Conservation (phyloP, 2,888 invertebrate species). For the Hesperia comma region DNA sequence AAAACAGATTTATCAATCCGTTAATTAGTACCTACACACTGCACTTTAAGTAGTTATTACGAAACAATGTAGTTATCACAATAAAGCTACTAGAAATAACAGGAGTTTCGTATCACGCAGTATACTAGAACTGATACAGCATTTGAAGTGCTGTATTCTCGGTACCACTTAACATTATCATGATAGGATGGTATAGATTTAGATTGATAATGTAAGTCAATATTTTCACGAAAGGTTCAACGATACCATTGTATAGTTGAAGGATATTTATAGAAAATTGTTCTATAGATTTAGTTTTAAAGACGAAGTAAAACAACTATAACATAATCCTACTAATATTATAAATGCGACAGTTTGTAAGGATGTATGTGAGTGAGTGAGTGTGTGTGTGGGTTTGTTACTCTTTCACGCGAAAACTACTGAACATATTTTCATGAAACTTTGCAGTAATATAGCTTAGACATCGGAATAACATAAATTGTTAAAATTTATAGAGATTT, state of each 20-base stretch:
- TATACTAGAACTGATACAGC: neutral
- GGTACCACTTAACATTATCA: neutral
- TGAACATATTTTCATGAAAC: no score
- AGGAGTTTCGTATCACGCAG: neutral
- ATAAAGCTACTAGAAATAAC: neutral
- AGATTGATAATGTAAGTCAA: neutral
- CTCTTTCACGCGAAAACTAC: no score
- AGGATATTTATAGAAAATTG: neutral
- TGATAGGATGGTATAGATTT: slow-evolving; percentile 7
- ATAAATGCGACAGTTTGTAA: no score
- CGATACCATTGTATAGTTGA: neutral
- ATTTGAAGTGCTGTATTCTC: neutral
- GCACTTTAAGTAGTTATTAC: neutral
- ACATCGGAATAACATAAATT: no score
- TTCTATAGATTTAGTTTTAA: no score
- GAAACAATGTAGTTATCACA: neutral
- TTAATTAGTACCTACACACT: neutral
- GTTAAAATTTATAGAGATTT: no score
- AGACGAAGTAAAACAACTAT: no score
- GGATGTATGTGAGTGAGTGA: no score
- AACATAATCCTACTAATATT: no score
- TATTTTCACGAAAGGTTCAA: slow-evolving; percentile 6
- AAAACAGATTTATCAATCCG: neutral
- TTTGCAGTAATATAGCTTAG: no score
- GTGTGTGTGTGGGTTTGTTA: no score